Base-by-base conservation (phyloP, 2,888 invertebrate species). In the Oscheius onirici region DNA sequence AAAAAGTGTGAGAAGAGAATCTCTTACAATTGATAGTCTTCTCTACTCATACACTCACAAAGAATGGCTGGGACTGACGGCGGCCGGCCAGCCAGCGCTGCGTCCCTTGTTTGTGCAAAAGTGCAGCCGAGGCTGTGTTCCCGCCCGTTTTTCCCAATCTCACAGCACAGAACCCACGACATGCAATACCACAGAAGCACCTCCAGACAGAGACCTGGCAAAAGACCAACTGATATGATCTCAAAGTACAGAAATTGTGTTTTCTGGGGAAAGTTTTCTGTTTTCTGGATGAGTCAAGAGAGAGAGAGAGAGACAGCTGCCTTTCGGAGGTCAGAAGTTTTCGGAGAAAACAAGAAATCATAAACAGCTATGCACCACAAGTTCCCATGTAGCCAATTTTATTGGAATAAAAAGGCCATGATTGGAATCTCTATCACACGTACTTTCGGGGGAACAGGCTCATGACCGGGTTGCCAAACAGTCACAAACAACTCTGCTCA, bases 261-360 rank as follows among this genome's bases (percentile, higher is more conserved):
- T 17, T 20, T 15, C 2, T 17, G 17, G 10, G 17, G 17, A 17
- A 1, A 22, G n/a, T n/a, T n/a, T n/a, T 52, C 5, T 52, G 22
- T 52, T 17, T n/a, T 55, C 8, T 24, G 54, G n/a, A 55, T n/a
- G 26, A 15, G 24, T 8, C 8, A 24, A 24, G 20, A 52, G 51
- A 51, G 51, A 51, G 51, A 51, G 51, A 51, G 51, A 51, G 20
- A 52, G 52, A 26, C 34, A 34, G 58, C 40, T 26, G 17, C n/a
- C n/a, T 13, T 20, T 26, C 6, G 57, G 40, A 34, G 20, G 58
- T 13, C 41, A 40, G 11, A 34, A 8, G 58, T 15, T 13, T 2
- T 1, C 1, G 10, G 58, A 58, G n/a, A 28, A 26, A 26, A 26
- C 22, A 17, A 52, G 24, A 46, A 46, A 15, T 17, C 20, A 20